Percentiles rank a stretch among this genome's conserved stretches.
These are phyloP conservation scores for Cetoscarus ocellatus DNA, from an alignment of 2,797 vertebrate genomes.

Conservation along the genomic window DNA sequence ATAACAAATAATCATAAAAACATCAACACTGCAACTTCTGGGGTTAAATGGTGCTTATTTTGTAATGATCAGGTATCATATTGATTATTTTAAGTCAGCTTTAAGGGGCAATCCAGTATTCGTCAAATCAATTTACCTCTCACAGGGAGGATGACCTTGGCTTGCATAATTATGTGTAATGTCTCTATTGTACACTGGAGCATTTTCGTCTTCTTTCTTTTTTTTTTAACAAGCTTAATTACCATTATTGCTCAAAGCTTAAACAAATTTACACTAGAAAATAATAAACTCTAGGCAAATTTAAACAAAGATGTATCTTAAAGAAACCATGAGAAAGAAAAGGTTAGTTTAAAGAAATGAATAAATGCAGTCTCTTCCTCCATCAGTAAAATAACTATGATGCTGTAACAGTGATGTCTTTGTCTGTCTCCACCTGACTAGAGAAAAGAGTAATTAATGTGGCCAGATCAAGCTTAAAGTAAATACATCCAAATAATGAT, in stretches of 20 bases:
- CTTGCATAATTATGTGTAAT: not conserved
- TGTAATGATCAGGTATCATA: not conserved
- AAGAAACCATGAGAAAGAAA: too few species aligned
- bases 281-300: too few species aligned
- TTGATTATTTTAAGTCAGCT: conserved; percentile 8
- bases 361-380: too few species aligned
- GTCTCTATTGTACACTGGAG: not conserved
- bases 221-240: too few species aligned
- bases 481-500: not conserved
- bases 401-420: conserved; percentile 11
- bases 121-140: conserved; percentile 7
- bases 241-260: too few species aligned
- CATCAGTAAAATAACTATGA: not conserved
- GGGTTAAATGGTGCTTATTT: not conserved
- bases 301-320: too few species aligned
- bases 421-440: not conserved
- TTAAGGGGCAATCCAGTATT: conserved; percentile 11
- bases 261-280: too few species aligned
- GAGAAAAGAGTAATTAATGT: not conserved
- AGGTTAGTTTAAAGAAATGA: too few species aligned
- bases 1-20: not conserved
- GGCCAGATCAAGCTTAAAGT: not conserved
- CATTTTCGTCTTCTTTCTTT: not conserved
- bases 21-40: not conserved
- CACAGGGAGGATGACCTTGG: not conserved